Evolutionary conservation across 2,888 invertebrate species (phyloP), one percentile per base, ranked within the genome.

Genomic region (Abrostola tripartita): DNA sequence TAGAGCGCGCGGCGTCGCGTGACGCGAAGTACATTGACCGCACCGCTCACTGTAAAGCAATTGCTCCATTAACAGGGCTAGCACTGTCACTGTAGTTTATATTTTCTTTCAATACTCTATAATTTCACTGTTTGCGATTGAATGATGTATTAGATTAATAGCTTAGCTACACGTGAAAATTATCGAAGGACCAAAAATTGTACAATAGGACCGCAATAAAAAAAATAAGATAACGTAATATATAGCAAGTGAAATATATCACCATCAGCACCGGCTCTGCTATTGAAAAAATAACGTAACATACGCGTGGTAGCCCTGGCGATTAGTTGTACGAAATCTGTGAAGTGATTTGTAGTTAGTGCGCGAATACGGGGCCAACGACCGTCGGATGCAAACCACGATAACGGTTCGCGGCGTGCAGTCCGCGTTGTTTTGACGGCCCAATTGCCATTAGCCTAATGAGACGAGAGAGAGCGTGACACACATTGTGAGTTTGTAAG

Each of bases 21-120:
- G 93, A 92, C 93, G 92, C 83, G 81, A 82, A 84, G 94, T 89
- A 87, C 93, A 83, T 89, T 93, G 93, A 93, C 93, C 93, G 93
- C 88, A 76, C 83, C 83, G 88, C 86, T 88, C 88, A 82, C 89
- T 89, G 85, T 85, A 85, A 80, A 87, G 89, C 90, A 88, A 90
- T 90, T 88, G 90, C 88, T 88, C 87, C 88, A 91, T 90, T 89
- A 88, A 81, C 88, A 91, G 91, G 90, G 90, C 81, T 91, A 86
- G 81, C 85, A 82, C 86, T 69, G 73, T 76, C 74, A 65, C 72
- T 68, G 56, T 74, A 71, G 37, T 55, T 75, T 61, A 61, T 71
- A 52, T 12, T 36, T 11, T 59, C 36, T 36, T n/a, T 14, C 37
- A 24, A 65, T 65, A 54, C 10, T 49, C 42, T 9, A 42, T 47